Conservation (phyloP, 2,888 invertebrate species). For the Megastigmus dorsalis region DNA sequence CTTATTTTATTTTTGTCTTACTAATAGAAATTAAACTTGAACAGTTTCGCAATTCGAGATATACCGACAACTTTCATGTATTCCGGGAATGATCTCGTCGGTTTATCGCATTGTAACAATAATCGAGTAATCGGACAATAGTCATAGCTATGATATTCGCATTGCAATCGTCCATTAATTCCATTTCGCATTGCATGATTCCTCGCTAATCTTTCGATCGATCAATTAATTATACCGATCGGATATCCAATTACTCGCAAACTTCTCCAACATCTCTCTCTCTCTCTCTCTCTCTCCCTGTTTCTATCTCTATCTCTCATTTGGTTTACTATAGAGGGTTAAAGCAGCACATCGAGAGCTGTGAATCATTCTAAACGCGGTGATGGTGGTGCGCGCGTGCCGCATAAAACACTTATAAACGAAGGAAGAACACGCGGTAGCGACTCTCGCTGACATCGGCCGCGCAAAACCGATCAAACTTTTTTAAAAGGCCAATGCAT, state of each 20-base stretch:
- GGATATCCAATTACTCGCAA: conserved; percentile 50
- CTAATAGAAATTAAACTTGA: too few species aligned
- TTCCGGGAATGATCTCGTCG: too few species aligned
- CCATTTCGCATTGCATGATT: conserved; percentile 14
- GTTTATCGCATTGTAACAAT: too few species aligned
- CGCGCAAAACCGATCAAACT: conserved; percentile 11
- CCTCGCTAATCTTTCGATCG: conserved; percentile 52
- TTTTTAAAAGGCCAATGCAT: not conserved
- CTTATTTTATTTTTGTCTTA: too few species aligned
- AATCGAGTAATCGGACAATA: not conserved
- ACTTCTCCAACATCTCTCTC: conserved; percentile 31
- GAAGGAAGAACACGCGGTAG: conserved; percentile 18
- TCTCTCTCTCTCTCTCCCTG: not conserved
- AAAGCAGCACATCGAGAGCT: not conserved
- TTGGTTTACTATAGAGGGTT: not conserved
- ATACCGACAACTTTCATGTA: too few species aligned
- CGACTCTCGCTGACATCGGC: not conserved
- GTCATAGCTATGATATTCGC: not conserved
- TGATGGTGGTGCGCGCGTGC: too few species aligned
- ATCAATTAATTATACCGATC: conserved; percentile 49
- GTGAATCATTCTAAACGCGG: conserved; percentile 39
- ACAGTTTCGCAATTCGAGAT: too few species aligned
- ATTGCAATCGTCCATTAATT: conserved; percentile 29
- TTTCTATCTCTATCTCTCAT: too few species aligned
- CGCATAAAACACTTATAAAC: conserved; percentile 29